A percentile compares a stretch with the other conserved stretches of the same genome.
Evolutionary conservation across 2,797 vertebrate species (phyloP).

Genomic region (Gymnocypris eckloni): DNA sequence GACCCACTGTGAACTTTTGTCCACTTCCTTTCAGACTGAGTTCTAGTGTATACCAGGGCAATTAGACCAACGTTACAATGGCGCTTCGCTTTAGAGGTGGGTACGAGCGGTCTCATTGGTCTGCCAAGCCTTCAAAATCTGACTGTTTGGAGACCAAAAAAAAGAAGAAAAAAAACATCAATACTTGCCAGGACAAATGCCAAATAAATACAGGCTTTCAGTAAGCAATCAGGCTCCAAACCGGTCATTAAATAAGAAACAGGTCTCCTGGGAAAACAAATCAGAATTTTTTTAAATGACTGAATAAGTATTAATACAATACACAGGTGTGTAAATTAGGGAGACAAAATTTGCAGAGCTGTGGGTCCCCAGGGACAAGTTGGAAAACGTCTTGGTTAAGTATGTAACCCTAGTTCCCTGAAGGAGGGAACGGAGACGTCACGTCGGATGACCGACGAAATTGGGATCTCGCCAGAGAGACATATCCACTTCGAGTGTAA

Average conservation of each 20-base stretch:
- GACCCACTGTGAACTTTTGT: conserved; percentile 83
- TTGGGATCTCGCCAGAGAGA: no score
- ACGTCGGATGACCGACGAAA: no score
- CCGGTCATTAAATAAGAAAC: conserved; percentile 75
- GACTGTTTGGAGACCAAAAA: conserved; percentile 69
- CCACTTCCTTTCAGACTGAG: conserved; percentile 77
- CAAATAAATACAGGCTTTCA: conserved; percentile 76
- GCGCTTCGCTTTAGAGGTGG: conserved; percentile 63
- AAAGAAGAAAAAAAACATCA: conserved; percentile 29
- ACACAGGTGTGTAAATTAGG: background rate
- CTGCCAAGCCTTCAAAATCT: conserved; percentile 73
- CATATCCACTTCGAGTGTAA: no score
- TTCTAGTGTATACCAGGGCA: conserved; percentile 73
- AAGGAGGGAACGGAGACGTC: no score
- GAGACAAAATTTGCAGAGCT: no score
- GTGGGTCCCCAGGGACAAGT: no score
- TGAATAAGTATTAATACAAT: conserved; percentile 56
- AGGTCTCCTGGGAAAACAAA: conserved; percentile 39
- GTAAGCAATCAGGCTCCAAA: conserved; percentile 75
- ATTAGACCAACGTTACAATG: conserved; percentile 82
- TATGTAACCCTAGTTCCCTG: no score
- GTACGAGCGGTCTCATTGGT: conserved; percentile 71
- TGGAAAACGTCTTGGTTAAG: no score
- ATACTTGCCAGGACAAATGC: conserved; percentile 47
- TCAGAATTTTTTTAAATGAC: conserved; percentile 33